Evolutionary conservation across 2,797 vertebrate species (phyloP).

Genomic region (Propithecus deckenii): DNA sequence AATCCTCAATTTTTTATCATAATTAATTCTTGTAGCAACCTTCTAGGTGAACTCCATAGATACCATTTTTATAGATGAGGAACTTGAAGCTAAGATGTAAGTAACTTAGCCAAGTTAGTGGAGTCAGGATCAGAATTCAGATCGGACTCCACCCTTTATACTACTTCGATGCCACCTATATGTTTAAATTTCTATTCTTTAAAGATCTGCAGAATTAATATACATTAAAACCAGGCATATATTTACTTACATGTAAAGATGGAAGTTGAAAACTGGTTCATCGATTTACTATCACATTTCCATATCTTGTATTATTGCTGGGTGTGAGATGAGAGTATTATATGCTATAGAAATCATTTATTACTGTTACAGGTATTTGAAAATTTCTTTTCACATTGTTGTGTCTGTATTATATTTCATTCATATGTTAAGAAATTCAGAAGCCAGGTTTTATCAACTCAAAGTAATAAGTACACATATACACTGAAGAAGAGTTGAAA

Average conservation of each 20-base stretch:
- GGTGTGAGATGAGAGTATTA: not conserved
- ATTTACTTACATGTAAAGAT: not conserved
- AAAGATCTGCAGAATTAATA: not conserved
- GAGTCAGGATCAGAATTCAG: not conserved
- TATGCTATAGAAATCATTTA: not conserved
- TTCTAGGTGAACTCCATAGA: not conserved
- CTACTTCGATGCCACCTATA: not conserved
- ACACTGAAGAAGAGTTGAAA: not conserved
- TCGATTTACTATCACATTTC: not conserved
- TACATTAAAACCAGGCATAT: not conserved
- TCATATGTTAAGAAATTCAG: not conserved
- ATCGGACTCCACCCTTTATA: not conserved
- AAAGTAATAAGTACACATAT: not conserved
- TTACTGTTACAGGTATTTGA: not conserved
- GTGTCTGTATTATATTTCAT: not conserved
- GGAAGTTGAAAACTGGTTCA: not conserved
- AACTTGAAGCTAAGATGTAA: not conserved
- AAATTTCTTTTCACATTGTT: not conserved
- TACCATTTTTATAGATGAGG: not conserved
- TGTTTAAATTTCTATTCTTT: slow-evolving; percentile 24
- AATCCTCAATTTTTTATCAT: not conserved
- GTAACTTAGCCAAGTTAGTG: not conserved
- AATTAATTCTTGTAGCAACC: not conserved
- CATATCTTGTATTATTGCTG: not conserved
- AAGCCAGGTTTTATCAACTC: slow-evolving; percentile 11